Base-by-base conservation (phyloP, 2,888 invertebrate genomes). In the Altica lythri region DNA sequence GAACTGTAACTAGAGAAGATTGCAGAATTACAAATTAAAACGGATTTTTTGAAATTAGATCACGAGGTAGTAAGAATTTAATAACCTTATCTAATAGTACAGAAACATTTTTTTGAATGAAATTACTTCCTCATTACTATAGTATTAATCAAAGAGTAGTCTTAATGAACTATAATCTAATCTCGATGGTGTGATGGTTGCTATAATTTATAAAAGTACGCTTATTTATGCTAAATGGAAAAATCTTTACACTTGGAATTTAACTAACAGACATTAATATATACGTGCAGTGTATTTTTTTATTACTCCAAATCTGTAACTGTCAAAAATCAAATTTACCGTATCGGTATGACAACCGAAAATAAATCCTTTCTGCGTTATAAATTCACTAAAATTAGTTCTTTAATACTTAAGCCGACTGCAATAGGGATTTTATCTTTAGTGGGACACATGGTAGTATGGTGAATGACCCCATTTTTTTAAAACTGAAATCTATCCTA, bases 401-500 rank as follows among this genome's bases (percentile, higher is more conserved):
- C 8, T n/a, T 27, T 27, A 27, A n/a, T 27, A 2, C 4, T 27
- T 2, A 9, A 27, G 27, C 8, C 27, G 27, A n/a, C 8, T 34
- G 16, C 8, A 14, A 34, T 4, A 34, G 6, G 16, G 16, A 34
- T 16, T 34, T 34, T 14, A 34, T 34, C 2, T 34, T 9, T 34
- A 30, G 14, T 34, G 16, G 10, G 13, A 6, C 30, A 30, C 12
- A 30, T 30, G 30, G 4, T 34, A 34, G 4, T 1, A 16, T 16
- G 34, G 34, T 34, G 14, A 34, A 34, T 6, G 34, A 14, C 34
- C 34, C 8, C 34, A 34, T 34, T 34, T 34, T 34, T 27, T 34
- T 4, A n/a, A n/a, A n/a, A n/a, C n/a, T n/a, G n/a, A n/a, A n/a
- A n/a, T 8, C 12, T 32, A 32, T 10, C 4, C 8, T 14, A 8